phyloP scores from a whole-genome alignment of 2,797 vertebrate species.

The Sebastes glaucus region DNA sequence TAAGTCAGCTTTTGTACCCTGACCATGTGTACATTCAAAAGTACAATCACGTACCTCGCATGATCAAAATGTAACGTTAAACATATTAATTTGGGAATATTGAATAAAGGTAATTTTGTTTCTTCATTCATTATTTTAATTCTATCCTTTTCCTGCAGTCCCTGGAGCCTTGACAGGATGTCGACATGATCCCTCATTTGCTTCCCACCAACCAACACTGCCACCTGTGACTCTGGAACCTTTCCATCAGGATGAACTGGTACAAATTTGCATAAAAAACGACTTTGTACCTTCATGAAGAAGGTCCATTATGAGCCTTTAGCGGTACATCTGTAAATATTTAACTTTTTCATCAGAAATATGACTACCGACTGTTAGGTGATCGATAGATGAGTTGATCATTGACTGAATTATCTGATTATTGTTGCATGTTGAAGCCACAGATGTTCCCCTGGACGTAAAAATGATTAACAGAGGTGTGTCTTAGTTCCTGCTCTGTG shows the following conservation, averaged over 20 bases:
- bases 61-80: neutral
- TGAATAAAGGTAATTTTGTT: too few relatives aligned
- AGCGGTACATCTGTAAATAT: neutral
- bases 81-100: too few relatives aligned
- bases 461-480: neutral
- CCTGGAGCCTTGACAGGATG: too few relatives aligned
- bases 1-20: neutral
- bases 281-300: neutral
- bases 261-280: neutral
- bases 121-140: too few relatives aligned
- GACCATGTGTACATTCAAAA: neutral
- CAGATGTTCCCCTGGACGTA: neutral
- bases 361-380: neutral
- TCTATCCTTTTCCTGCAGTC: too few relatives aligned
- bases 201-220: too few relatives aligned
- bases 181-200: too few relatives aligned
- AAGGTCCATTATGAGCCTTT: neutral
- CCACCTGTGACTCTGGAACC: neutral
- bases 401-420: neutral
- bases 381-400: neutral
- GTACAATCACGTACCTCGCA: neutral
- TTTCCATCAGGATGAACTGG: neutral
- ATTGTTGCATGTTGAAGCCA: neutral
- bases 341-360: neutral
- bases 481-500: neutral